A percentile compares a stretch with the other conserved stretches of the same genome.
Conservation (phyloP, 2,113 vertebrate genomes). For the Onychostoma macrolepis region DNA sequence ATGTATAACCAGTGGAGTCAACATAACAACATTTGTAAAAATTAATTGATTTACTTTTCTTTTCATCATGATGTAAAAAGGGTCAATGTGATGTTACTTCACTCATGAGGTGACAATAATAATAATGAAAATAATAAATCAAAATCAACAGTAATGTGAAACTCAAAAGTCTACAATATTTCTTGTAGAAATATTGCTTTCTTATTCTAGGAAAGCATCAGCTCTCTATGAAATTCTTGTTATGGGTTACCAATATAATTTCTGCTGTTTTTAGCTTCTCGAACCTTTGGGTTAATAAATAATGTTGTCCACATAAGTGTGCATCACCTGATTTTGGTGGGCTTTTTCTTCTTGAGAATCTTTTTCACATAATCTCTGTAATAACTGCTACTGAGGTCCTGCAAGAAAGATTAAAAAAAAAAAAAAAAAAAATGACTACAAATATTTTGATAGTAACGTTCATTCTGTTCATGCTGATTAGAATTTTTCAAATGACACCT, state of each 20-base stretch:
- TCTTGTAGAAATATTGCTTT: no score
- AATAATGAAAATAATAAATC: background rate
- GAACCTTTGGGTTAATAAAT: slow-evolving; percentile 6
- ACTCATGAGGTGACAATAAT: background rate
- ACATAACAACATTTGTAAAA: no score
- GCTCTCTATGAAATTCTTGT: background rate
- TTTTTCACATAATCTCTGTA: slow-evolving; percentile 84
- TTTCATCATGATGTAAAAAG: no score
- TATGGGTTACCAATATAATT: background rate
- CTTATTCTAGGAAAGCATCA: background rate
- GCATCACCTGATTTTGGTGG: slow-evolving; percentile 69
- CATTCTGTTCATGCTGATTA: background rate
- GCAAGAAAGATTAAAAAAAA: background rate
- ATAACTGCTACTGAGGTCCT: slow-evolving; percentile 78
- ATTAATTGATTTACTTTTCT: no score
- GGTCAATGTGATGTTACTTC: no score
- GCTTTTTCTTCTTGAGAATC: slow-evolving; percentile 78
- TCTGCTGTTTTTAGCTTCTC: background rate
- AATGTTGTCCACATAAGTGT: background rate
- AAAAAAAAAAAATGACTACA: background rate
- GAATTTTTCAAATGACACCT: no score
- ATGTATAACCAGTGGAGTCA: no score
- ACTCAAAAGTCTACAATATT: no score
- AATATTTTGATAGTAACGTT: background rate
- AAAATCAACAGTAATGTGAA: background rate